phyloP scores from a whole-genome alignment of 2,113 vertebrate genomes.

The Seriola rivoliana region DNA sequence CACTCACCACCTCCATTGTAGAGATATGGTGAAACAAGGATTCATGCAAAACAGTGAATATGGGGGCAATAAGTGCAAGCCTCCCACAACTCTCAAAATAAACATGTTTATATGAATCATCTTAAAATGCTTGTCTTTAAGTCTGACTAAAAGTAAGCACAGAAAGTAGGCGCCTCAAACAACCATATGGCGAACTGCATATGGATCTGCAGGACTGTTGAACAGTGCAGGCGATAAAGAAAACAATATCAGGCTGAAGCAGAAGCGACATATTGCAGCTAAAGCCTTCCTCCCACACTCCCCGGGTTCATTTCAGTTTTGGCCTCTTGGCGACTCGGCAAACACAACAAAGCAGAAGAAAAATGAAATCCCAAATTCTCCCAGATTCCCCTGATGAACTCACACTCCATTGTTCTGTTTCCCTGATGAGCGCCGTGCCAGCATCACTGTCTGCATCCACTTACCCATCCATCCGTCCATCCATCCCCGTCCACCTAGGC shows the following conservation, averaged over 20 bases:
- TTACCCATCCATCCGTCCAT: background rate
- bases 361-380: constrained; percentile 24
- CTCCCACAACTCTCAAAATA: background rate
- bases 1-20: too few species aligned
- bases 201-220: background rate
- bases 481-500: constrained; percentile 15
- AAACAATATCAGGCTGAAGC: background rate
- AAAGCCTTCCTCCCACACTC: constrained; percentile 22
- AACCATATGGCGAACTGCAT: background rate
- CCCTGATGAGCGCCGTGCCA: background rate
- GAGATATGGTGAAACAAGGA: too few species aligned
- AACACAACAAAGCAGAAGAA: constrained; percentile 28
- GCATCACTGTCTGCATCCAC: constrained; percentile 26
- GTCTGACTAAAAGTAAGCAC: background rate
- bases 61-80: background rate
- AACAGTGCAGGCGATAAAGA: background rate
- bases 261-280: constrained; percentile 24
- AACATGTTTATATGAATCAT: background rate
- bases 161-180: too few species aligned
- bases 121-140: background rate
- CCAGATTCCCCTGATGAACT: constrained; percentile 34
- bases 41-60: too few species aligned
- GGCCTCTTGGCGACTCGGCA: constrained; percentile 1
- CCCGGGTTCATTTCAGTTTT: constrained; percentile 5
- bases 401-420: constrained; percentile 1